Conservation (phyloP, 2,888 invertebrate species). For the Phymatocera aterrima region DNA sequence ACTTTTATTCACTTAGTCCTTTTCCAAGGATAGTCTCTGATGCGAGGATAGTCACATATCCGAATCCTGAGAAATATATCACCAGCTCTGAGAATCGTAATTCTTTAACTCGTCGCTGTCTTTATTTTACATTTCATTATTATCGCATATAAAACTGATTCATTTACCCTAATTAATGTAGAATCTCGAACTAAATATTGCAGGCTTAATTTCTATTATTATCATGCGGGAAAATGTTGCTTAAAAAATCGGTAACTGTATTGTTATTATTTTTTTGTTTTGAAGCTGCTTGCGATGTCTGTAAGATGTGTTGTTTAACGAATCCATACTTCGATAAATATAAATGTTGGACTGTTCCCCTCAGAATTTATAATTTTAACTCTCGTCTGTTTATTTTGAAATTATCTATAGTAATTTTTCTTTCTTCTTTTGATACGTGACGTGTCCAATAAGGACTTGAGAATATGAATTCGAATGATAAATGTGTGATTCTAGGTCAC, state of each 20-base stretch:
- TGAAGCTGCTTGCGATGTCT: not conserved
- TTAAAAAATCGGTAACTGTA: not conserved
- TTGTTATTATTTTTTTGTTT: not conserved
- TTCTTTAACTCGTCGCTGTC: conserved; percentile 20
- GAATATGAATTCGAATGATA: not conserved
- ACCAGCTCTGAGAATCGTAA: not conserved
- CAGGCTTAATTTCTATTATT: not conserved
- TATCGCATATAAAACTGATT: not conserved
- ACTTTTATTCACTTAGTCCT: not conserved
- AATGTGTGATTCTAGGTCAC: not conserved
- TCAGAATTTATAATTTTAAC: not conserved
- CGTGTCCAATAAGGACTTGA: not conserved
- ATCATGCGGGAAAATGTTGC: not conserved
- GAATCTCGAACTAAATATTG: not conserved
- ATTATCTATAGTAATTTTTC: not conserved
- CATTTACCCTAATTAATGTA: not conserved
- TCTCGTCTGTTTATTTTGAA: not conserved
- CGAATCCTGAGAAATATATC: not conserved
- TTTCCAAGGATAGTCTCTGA: not conserved
- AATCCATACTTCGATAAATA: not conserved
- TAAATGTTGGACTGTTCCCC: conserved; percentile 1
- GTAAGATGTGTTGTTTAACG: not conserved
- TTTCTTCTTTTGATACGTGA: not conserved
- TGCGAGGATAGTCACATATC: not conserved
- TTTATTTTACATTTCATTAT: not conserved